These are phyloP conservation scores for Ptychobarbus kaznakovi DNA, from an alignment of 2,797 vertebrate species.

Conservation along the genomic window DNA sequence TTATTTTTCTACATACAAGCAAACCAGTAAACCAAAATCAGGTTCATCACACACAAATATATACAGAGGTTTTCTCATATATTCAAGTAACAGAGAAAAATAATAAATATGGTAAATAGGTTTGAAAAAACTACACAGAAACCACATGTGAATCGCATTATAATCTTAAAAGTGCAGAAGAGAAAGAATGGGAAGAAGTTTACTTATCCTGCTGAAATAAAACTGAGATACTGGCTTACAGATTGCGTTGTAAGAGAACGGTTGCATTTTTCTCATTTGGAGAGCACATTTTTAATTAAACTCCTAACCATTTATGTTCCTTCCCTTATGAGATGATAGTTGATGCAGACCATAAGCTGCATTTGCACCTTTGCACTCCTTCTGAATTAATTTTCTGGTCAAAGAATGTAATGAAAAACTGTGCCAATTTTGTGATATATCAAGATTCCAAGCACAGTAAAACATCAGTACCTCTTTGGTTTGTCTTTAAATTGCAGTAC, in stretches of 20 bases:
- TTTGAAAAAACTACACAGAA: conserved; percentile 33
- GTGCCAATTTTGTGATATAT: conserved; percentile 32
- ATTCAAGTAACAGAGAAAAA: conserved; percentile 73
- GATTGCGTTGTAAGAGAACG: background rate
- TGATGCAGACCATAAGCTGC: background rate
- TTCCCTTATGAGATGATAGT: conserved; percentile 20
- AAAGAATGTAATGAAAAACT: background rate
- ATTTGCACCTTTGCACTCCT: conserved; percentile 6
- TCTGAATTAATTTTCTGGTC: background rate
- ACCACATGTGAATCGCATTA: conserved; percentile 1
- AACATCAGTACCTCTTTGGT: conserved; percentile 61
- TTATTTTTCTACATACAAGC: conserved; percentile 67
- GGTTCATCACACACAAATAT: conserved; percentile 56
- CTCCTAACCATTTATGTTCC: background rate
- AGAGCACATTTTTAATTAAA: conserved; percentile 21
- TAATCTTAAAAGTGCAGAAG: conserved; percentile 32
- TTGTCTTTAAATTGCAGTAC: conserved; percentile 47
- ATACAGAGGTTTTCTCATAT: conserved; percentile 58
- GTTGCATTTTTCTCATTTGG: background rate
- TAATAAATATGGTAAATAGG: conserved; percentile 58
- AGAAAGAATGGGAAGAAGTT: background rate
- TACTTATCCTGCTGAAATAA: background rate
- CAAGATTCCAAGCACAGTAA: conserved; percentile 37
- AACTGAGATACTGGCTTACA: conserved; percentile 1
- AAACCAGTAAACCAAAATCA: conserved; percentile 52